Evolutionary conservation across 2,888 invertebrate genomes (phyloP), one percentile per base, ranked within the genome.

Genomic region (Melinaea menophilus): DNA sequence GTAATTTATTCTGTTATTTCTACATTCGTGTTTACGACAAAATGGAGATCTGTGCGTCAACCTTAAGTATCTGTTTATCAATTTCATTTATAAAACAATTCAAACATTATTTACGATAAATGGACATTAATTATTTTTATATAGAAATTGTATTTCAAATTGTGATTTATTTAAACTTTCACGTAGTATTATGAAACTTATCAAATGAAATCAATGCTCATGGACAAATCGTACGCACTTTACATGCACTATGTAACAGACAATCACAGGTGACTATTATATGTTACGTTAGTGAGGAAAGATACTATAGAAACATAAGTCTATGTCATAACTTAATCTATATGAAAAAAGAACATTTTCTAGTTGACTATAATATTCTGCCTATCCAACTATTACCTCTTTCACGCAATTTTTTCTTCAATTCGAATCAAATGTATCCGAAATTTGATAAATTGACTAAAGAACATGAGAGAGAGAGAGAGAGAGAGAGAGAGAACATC

Each of bases 221-320:
- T 62, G 63, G 67, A 63, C 66, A 63, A 57, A 68, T 55, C 34
- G 45, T 62, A 56, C 48, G 56, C 59, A 69, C 58, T 71, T 67
- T 63, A 69, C 68, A 71, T 71, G 68, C 67, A 64, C 58, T 65
- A 65, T 61, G 61, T 58, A 59, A 59, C 65, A 67, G 62, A 64
- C 68, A 69, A 69, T 62, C 47, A 51, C 55, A 59, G 46, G 51
- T 45, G 51, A 51, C 51, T 5, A 51, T 51, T 51, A 51, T 51
- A 22, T 22, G 5, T 51, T 5, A 51, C 13, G n/a, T 51, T 3
- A 22, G 7, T 31, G 51, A 22, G 22, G 31, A 51, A 51, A 51
- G 4, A 51, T 9, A 51, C 22, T 51, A 51, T 22, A 31, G 22
- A 51, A 13, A 13, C 9, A 9, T 3, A 13, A 51, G 51, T 4